A percentile compares a stretch with the other conserved stretches of the same genome.
These are phyloP conservation scores for Drosophila murphyi DNA, from an alignment of 1,140 invertebrate species.

Conservation along the genomic window DNA sequence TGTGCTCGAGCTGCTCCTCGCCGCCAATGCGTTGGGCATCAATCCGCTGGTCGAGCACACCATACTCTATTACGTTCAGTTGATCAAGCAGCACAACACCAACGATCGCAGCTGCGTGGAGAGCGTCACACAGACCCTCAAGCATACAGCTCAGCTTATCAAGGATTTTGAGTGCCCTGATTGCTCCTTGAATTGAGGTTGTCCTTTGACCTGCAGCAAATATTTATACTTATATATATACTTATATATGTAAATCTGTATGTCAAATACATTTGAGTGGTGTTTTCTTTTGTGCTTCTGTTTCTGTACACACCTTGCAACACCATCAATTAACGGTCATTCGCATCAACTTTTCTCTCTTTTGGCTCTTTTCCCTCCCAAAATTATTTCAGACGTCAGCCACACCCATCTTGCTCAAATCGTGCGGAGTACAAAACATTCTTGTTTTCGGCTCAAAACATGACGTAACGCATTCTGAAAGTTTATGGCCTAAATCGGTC, in stretches of 20 bases:
- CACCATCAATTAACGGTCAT: slow-evolving; percentile 33
- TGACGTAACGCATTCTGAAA: too few relatives aligned
- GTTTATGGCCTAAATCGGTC: too few relatives aligned
- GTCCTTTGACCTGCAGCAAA: not conserved
- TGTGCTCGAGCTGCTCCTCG: slow-evolving; percentile 45
- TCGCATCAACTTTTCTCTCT: slow-evolving; percentile 30
- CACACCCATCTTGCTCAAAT: not conserved
- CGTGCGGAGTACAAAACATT: too few relatives aligned
- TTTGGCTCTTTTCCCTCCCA: not conserved
- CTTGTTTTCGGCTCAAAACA: too few relatives aligned
- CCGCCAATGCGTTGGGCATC: slow-evolving; percentile 38
- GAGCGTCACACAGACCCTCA: not conserved
- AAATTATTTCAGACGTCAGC: not conserved
- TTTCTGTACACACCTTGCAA: slow-evolving; percentile 26
- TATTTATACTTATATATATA: not conserved
- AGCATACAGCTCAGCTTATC: not conserved
- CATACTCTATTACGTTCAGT: slow-evolving; percentile 17
- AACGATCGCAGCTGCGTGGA: slow-evolving; percentile 1
- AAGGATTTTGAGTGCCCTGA: not conserved
- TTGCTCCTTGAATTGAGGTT: not conserved
- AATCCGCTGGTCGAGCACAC: slow-evolving; percentile 25
- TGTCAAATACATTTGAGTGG: not conserved
- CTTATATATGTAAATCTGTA: not conserved
- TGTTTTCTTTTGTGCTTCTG: not conserved
- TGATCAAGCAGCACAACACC: slow-evolving; percentile 14